Evolutionary conservation across 2,113 vertebrate genomes (phyloP), one percentile per base, ranked within the genome.

Genomic region (Coreoperca whiteheadi): DNA sequence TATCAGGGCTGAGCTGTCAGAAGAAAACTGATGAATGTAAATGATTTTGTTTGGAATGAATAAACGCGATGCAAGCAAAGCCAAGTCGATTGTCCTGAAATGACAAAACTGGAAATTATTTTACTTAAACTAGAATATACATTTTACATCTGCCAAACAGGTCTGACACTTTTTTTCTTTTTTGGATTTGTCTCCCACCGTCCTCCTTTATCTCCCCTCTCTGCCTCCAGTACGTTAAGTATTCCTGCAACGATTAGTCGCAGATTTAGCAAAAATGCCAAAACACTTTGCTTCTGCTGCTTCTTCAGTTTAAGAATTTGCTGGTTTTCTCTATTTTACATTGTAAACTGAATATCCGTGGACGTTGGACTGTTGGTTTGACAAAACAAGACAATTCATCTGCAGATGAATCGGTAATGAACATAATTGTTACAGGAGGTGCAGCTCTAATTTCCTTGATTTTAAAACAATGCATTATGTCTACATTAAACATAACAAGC

Each of bases 1-100:
- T 34, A 18, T 60, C 61, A 81, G 56, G 46, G 10, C 66, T 39
- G 21, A 39, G 20, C 69, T 75, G 68, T 66, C 48, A 69, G 12
- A 74, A 50, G n/a, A 43, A 51, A 30, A 57, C 12, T 14, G 18
- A 71, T n/a, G 12, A 37, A 66, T 25, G 30, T 12, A 9, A 37
- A 53, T 28, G 16, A 43, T 6, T 59, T 59, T 21, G 16, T 3
- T 48, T 65, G 39, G 11, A 61, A 61, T 21, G 34, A 10, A 20
- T 56, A 23, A 48, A 70, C 28, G 37, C 21, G 23, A 21, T 37
- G 21, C 20, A 21, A 10, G 25, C 23, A 32, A 21, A 25, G 2
- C 23, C 6, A n/a, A 9, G 8, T 1, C 9, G 6, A 16, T 56
- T 43, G 43, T 8, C 4, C 12, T 66, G 6, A 41, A 51, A 41